Conservation (phyloP, 2,113 vertebrate genomes). For the Poeciliopsis occidentalis region DNA sequence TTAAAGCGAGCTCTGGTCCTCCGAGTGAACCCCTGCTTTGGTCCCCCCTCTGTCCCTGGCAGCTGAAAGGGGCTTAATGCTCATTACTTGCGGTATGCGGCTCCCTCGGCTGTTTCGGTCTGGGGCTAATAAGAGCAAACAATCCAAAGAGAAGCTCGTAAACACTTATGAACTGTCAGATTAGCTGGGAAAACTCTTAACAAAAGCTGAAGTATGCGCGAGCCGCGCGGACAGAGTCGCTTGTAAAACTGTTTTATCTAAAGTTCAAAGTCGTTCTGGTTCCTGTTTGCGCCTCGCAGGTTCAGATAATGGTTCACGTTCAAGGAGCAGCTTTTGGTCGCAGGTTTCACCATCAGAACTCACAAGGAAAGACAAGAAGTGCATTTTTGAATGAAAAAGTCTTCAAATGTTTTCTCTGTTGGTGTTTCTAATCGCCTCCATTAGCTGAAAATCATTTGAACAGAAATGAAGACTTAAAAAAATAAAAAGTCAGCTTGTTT, state of each 20-base stretch:
- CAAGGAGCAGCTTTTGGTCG: background rate
- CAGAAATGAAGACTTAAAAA: too few species aligned
- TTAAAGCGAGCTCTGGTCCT: background rate
- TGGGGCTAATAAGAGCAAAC: slow-evolving; percentile 19
- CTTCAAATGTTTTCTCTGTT: too few species aligned
- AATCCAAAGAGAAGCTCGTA: background rate
- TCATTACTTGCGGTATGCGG: slow-evolving; percentile 45
- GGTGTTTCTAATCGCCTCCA: too few species aligned
- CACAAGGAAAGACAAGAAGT: background rate
- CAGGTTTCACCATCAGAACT: background rate
- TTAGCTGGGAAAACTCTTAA: background rate
- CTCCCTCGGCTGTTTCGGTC: background rate
- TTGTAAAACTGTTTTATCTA: too few species aligned
- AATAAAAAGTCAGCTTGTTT: too few species aligned
- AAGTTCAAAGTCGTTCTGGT: background rate
- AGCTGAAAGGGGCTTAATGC: background rate
- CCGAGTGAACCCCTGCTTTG: background rate
- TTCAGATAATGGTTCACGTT: background rate
- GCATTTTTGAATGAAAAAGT: too few species aligned
- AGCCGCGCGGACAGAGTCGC: background rate
- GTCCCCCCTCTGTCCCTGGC: background rate
- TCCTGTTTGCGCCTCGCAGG: background rate
- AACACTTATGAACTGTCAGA: background rate
- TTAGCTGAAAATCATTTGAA: too few species aligned
- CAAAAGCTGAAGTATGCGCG: background rate